Conservation (phyloP, 2,797 vertebrate genomes). For the Coilia nasus region DNA sequence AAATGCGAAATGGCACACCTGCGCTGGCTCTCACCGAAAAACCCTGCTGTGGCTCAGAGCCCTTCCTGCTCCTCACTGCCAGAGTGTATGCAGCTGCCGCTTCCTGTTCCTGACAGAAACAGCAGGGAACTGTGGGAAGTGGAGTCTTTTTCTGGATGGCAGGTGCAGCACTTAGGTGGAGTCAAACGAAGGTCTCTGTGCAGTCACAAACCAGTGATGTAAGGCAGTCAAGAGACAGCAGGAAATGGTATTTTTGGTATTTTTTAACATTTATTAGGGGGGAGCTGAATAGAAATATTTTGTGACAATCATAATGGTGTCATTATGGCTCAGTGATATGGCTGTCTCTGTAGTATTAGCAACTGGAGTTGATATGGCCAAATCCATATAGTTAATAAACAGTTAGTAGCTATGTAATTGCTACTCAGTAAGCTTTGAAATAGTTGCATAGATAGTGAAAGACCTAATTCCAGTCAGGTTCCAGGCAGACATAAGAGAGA, state of each 20-base stretch:
- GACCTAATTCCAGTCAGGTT: too few species aligned
- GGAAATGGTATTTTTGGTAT: too few species aligned
- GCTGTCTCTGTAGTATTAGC: too few species aligned
- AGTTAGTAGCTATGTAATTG: neutral
- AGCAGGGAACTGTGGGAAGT: constrained; percentile 1
- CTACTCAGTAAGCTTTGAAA: neutral
- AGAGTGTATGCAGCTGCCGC: neutral
- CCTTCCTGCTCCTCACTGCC: neutral
- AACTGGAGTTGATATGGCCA: too few species aligned
- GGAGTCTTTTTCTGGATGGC: constrained; percentile 4
- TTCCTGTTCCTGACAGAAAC: neutral
- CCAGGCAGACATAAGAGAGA: too few species aligned
- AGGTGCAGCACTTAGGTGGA: neutral
- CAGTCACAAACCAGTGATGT: neutral
- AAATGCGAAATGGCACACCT: neutral
- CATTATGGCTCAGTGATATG: too few species aligned
- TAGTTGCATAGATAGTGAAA: too few species aligned
- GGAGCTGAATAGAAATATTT: too few species aligned
- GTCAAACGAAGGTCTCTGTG: neutral
- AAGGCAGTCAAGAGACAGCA: too few species aligned
- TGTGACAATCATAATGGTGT: too few species aligned
- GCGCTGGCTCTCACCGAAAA: too few species aligned
- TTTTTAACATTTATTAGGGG: too few species aligned
- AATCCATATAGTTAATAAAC: neutral
- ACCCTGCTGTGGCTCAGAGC: neutral